Conservation (phyloP, 1,140 invertebrate genomes). For the Panulirus ornatus region DNA sequence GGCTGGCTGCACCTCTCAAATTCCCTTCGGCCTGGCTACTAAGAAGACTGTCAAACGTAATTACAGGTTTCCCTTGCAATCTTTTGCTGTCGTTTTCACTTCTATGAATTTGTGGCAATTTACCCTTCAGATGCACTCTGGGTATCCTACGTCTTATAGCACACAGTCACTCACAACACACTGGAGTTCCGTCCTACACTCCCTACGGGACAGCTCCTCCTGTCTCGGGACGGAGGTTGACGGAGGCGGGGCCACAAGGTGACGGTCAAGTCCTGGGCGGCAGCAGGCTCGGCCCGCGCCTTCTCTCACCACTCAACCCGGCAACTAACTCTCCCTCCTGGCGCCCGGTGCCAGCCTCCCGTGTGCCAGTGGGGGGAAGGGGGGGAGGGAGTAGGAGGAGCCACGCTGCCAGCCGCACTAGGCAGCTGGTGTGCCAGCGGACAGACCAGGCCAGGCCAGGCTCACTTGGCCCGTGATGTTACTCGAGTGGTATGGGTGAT, state of each 20-base stretch:
- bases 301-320: constrained; percentile 46
- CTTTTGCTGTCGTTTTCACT: background rate
- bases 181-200: background rate
- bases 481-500: background rate
- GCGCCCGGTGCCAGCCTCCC: constrained; percentile 43
- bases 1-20: background rate
- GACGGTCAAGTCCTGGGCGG: background rate
- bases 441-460: constrained; percentile 1
- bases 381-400: background rate
- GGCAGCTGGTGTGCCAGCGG: constrained; percentile 14
- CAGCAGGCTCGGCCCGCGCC: constrained; percentile 25
- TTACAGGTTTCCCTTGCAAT: background rate
- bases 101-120: background rate
- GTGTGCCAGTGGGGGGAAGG: background rate
- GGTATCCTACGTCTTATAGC: background rate
- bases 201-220: background rate
- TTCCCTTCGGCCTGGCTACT: background rate
- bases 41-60: background rate
- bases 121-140: background rate
- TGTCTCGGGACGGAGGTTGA: background rate
- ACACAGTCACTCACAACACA: background rate
- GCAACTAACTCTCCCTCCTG: constrained; percentile 35
- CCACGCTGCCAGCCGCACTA: constrained; percentile 50
- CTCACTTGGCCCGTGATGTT: background rate
- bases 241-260: background rate